Conservation (phyloP, 92 coral and sea anemone genomes). For the Parazoanthus darwini region DNA sequence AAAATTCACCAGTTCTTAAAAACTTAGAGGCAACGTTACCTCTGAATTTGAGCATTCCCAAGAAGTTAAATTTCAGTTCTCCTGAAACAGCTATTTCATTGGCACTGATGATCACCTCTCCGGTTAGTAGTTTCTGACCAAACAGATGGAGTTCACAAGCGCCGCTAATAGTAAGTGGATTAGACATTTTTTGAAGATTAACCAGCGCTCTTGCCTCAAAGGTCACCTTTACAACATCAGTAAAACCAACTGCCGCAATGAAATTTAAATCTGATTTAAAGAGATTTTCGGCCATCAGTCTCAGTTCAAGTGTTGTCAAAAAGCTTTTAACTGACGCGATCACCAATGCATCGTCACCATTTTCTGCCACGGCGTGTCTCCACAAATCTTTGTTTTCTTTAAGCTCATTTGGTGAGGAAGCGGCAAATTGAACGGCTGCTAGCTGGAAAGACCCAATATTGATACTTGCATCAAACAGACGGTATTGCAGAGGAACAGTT, state of each 20-base stretch:
- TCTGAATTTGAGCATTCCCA: conserved; percentile 40
- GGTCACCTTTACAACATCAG: conserved; percentile 38
- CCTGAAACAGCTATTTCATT: conserved; percentile 47
- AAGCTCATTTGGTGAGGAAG: conserved; percentile 60
- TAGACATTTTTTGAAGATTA: conserved; percentile 45
- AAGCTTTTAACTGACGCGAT: conserved; percentile 48
- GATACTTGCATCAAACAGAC: conserved; percentile 49
- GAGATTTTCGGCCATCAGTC: conserved; percentile 44
- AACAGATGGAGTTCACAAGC: conserved; percentile 31
- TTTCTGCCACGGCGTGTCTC: conserved; percentile 48
- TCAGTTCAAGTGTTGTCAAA: conserved; percentile 41
- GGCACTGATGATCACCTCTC: conserved; percentile 44
- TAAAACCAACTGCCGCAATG: conserved; percentile 41
- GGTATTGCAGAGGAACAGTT: conserved; percentile 52
- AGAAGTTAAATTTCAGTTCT: conserved; percentile 41
- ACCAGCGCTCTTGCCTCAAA: conserved; percentile 46
- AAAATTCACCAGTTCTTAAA: conserved; percentile 39
- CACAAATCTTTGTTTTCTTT: conserved; percentile 52
- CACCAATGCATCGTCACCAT: conserved; percentile 55
- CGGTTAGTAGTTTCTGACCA: conserved; percentile 32
- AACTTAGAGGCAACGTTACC: conserved; percentile 47
- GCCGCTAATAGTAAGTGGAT: conserved; percentile 48
- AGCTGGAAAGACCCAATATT: conserved; percentile 53
- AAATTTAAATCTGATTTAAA: conserved; percentile 58
- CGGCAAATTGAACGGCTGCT: conserved; percentile 53